Conservation (phyloP, 2,797 vertebrate species). For the Leptodactylus fallax region DNA sequence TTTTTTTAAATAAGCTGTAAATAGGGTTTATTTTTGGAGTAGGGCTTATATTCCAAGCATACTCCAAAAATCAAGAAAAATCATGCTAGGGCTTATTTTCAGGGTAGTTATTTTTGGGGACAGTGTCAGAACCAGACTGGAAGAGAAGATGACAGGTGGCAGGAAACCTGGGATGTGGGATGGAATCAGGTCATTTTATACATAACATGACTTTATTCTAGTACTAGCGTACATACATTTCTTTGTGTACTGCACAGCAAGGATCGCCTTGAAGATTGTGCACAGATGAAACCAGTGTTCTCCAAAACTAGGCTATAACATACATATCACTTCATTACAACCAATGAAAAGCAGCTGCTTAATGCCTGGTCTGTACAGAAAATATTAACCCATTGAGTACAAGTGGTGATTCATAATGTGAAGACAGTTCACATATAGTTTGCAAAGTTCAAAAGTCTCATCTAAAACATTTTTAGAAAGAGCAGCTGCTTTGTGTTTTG, state of each 20-base stretch:
- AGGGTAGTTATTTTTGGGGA: too few relatives aligned
- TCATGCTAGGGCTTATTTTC: too few relatives aligned
- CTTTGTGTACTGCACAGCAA: not conserved
- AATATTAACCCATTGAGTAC: slow-evolving; percentile 7
- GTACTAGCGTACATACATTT: not conserved
- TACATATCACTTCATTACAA: slow-evolving; percentile 28
- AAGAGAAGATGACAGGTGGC: too few relatives aligned
- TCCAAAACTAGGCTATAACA: not conserved
- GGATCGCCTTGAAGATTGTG: not conserved
- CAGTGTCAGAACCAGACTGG: too few relatives aligned
- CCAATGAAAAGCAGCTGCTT: slow-evolving; percentile 41
- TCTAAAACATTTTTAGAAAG: slow-evolving; percentile 6
- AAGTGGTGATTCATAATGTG: not conserved
- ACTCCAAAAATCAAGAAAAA: too few relatives aligned
- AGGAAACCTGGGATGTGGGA: too few relatives aligned
- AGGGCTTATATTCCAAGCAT: too few relatives aligned
- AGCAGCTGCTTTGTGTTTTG: slow-evolving; percentile 30
- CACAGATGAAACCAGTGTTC: not conserved
- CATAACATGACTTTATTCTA: too few relatives aligned
- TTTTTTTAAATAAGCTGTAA: too few relatives aligned
- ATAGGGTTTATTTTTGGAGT: too few relatives aligned
- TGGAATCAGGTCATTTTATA: too few relatives aligned
- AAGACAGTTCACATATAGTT: not conserved
- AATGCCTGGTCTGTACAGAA: not conserved
- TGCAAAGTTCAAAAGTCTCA: not conserved